phyloP scores from a whole-genome alignment of 2,797 vertebrate genomes.

The Thripadectes ignobilis region DNA sequence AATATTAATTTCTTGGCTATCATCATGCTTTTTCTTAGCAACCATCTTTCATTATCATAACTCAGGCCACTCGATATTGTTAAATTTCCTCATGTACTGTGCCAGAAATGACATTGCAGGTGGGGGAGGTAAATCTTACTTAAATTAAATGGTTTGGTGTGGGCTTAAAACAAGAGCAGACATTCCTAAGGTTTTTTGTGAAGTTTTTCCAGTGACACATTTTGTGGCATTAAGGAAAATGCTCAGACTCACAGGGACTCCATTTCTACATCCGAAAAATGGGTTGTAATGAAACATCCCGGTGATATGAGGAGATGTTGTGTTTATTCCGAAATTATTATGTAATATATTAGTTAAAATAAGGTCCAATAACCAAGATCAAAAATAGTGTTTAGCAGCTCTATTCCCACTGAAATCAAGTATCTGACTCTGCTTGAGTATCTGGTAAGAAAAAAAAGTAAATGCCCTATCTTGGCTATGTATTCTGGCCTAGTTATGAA shows the following conservation, averaged over 20 bases:
- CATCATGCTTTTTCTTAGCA: constrained; percentile 56
- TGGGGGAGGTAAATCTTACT: constrained; percentile 62
- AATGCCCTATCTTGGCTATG: not conserved
- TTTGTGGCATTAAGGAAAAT: constrained; percentile 1
- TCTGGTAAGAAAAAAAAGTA: not conserved
- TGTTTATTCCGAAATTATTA: not conserved
- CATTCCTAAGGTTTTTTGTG: not conserved
- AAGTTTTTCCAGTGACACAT: constrained; percentile 25
- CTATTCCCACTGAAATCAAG: not conserved
- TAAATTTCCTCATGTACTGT: constrained; percentile 49
- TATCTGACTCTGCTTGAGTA: not conserved
- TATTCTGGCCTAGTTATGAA: not conserved
- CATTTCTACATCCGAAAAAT: not conserved
- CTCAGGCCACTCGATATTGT: constrained; percentile 35
- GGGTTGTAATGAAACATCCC: not conserved
- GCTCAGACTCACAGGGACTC: not conserved
- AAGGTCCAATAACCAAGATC: not conserved
- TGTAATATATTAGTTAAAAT: not conserved
- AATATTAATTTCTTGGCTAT: constrained; percentile 65
- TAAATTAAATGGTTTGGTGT: constrained; percentile 56
- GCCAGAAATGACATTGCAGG: constrained; percentile 57
- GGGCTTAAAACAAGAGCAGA: constrained; percentile 21
- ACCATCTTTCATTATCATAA: constrained; percentile 57
- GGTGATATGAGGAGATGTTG: not conserved
- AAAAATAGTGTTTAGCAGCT: not conserved